These are phyloP conservation scores for Aquatica leii DNA, from an alignment of 2,888 invertebrate genomes.

Conservation along the genomic window DNA sequence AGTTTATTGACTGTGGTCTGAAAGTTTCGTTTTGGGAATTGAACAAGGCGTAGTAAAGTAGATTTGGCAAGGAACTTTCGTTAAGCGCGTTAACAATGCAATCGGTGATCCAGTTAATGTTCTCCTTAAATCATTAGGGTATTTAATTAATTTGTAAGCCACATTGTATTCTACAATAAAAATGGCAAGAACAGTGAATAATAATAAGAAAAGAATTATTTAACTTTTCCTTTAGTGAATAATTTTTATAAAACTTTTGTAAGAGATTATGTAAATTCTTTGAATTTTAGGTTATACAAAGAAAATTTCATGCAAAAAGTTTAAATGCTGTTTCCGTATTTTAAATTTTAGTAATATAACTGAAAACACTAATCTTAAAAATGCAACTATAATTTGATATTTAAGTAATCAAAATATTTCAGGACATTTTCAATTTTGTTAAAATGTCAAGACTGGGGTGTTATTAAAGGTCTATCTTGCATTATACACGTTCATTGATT, in stretches of 20 bases:
- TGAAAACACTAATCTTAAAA: neutral
- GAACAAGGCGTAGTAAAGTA: constrained; percentile 33
- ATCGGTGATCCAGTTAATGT: constrained; percentile 31
- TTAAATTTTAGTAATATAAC: neutral
- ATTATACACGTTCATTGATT: constrained; percentile 46
- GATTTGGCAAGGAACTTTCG: constrained; percentile 31
- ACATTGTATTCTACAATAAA: constrained; percentile 15
- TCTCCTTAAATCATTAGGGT: constrained; percentile 30
- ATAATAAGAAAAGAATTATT: constrained; percentile 12
- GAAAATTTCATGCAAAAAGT: constrained; percentile 7
- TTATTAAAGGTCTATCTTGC: constrained; percentile 50
- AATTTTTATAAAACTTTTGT: constrained; percentile 12
- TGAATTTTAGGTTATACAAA: neutral
- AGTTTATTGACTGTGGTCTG: constrained; percentile 40
- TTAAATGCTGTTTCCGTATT: neutral
- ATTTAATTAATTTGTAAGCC: constrained; percentile 27
- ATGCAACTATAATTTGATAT: constrained; percentile 15
- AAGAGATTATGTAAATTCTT: constrained; percentile 20
- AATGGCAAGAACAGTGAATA: constrained; percentile 13
- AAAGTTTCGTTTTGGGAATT: constrained; percentile 38
- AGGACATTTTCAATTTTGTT: constrained; percentile 38
- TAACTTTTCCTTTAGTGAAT: constrained; percentile 7
- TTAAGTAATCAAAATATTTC: constrained; percentile 16
- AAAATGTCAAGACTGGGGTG: constrained; percentile 45
- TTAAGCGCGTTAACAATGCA: constrained; percentile 35